phyloP scores from a whole-genome alignment of 2,888 invertebrate genomes.

The Xanthostigma xanthostigma region DNA sequence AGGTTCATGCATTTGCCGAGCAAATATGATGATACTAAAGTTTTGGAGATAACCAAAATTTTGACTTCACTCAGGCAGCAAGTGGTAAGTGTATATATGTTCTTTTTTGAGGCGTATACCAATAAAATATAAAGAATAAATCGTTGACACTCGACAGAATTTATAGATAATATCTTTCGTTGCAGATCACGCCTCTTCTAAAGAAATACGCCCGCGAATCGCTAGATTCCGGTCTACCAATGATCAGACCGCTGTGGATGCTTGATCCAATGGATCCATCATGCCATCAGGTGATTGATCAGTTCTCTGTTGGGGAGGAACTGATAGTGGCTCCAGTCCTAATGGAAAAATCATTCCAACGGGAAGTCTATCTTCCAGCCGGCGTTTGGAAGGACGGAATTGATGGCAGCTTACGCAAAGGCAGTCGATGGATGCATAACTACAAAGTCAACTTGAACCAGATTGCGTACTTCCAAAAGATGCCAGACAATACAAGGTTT shows the following conservation, averaged over 20 bases:
- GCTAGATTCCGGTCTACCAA: constrained; percentile 64
- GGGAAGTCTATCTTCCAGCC: constrained; percentile 77
- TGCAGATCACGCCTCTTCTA: constrained; percentile 56
- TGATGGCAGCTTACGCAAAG: constrained; percentile 70
- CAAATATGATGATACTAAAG: constrained; percentile 66
- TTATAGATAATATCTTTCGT: constrained; percentile 10
- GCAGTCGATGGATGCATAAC: constrained; percentile 81
- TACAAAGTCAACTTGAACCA: constrained; percentile 66
- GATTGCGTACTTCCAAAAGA: constrained; percentile 70
- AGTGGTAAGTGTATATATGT: constrained; percentile 33
- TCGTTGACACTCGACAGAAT: too few species aligned
- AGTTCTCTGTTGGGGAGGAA: constrained; percentile 81
- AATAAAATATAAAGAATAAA: not conserved
- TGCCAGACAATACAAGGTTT: constrained; percentile 73
- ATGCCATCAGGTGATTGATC: constrained; percentile 62
- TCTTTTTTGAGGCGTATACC: not conserved
- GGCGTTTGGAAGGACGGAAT: constrained; percentile 91
- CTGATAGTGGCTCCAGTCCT: constrained; percentile 82
- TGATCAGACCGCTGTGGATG: constrained; percentile 85
- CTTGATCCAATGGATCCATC: constrained; percentile 64
- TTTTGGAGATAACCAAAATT: constrained; percentile 61
- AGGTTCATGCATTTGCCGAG: constrained; percentile 83
- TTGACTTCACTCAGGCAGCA: constrained; percentile 60
- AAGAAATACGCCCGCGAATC: constrained; percentile 66
- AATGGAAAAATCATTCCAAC: constrained; percentile 47